These are phyloP conservation scores for Daptonema setosum DNA, from an alignment of 2,888 invertebrate species.

Conservation along the genomic window DNA sequence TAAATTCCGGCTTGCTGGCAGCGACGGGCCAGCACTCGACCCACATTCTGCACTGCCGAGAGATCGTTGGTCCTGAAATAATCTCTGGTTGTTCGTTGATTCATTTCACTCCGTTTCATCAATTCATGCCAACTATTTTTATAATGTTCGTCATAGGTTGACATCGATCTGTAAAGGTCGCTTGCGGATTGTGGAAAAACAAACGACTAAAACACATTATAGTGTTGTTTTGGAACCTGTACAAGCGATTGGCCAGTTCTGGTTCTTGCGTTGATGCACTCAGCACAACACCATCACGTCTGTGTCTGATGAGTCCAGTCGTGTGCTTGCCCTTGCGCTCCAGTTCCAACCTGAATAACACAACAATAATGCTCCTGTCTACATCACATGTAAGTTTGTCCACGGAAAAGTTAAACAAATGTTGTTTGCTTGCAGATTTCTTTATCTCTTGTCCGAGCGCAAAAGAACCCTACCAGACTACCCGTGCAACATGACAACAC, in stretches of 20 bases:
- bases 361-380: no score
- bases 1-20: background rate
- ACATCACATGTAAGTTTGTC: no score
- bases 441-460: no score
- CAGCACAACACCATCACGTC: background rate
- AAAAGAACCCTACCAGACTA: no score
- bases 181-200: no score
- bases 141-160: no score
- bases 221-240: background rate
- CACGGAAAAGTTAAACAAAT: background rate
- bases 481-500: background rate
- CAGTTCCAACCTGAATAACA: background rate
- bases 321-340: background rate
- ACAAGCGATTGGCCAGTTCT: background rate
- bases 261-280: background rate
- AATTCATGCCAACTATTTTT: no score
- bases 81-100: background rate
- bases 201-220: background rate
- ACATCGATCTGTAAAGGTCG: no score
- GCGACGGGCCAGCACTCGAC: background rate
- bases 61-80: background rate
- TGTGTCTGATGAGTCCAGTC: background rate
- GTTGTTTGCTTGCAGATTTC: background rate
- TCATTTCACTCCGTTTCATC: no score
- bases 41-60: background rate